phyloP scores from a whole-genome alignment of 1,140 invertebrate species.

The Drosophila parabipectinata region DNA sequence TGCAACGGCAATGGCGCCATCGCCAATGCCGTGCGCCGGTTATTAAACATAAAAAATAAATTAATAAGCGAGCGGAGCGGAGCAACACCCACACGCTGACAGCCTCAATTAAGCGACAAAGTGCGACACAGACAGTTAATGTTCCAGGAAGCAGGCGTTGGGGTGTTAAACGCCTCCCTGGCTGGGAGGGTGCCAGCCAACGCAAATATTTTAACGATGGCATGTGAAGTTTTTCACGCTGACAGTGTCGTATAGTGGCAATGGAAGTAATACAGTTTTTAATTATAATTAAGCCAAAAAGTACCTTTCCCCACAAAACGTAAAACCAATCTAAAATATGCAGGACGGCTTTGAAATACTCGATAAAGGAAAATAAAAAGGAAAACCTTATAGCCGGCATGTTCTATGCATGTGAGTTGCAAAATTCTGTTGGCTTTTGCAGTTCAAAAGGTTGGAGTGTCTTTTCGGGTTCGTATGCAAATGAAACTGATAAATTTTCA shows the following conservation, averaged over 20 bases:
- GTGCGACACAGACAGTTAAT: conserved; percentile 41
- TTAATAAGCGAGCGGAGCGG: conserved; percentile 46
- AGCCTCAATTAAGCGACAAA: conserved; percentile 48
- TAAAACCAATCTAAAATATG: conserved; percentile 6
- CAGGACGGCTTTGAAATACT: neutral
- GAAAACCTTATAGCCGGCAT: neutral
- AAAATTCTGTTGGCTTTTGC: conserved; percentile 7
- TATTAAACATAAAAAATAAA: conserved; percentile 63
- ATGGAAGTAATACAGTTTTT: neutral
- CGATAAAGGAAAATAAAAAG: neutral
- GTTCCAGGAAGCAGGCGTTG: neutral
- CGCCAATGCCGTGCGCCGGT: conserved; percentile 31
- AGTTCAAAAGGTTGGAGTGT: conserved; percentile 27
- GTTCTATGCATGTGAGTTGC: conserved; percentile 7
- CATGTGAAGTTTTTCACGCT: conserved; percentile 38
- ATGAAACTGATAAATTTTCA: conserved; percentile 81
- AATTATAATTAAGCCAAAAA: neutral
- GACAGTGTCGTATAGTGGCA: conserved; percentile 10
- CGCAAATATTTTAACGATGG: conserved; percentile 56
- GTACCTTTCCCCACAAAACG: neutral
- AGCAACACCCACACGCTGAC: conserved; percentile 25
- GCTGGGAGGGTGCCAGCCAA: conserved; percentile 16
- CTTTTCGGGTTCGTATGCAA: conserved; percentile 58
- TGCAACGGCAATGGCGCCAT: conserved; percentile 41
- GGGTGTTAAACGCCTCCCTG: neutral